Evolutionary conservation across 2,888 invertebrate genomes (phyloP), one percentile per base, ranked within the genome.

Genomic region (Clunio marinus): DNA sequence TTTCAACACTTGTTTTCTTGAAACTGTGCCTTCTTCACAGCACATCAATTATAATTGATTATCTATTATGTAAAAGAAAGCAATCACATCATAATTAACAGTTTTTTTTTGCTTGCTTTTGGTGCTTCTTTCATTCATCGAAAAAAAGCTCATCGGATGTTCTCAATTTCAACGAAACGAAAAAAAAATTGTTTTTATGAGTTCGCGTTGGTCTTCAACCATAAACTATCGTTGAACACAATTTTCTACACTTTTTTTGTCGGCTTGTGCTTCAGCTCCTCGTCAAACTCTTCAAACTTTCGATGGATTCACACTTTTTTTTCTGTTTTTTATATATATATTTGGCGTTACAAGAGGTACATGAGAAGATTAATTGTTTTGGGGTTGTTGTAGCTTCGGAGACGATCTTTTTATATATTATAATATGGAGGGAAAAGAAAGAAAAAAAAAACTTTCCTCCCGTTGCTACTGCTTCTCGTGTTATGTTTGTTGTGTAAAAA

Each of bases 1-100:
- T 24, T 22, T 24, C 17, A 3, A 5, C 22, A 5, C 46, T 46
- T 46, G 3, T 46, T 46, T 46, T n/a, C 46, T 46, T 15, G 46
- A 4, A 46, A 15, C 13, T 51, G 51, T 51, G 51, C 51, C 22
- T 51, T 5, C 51, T 22, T 51, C 22, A 20, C 17, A 51, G n/a
- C 51, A n/a, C 45, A 66, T 66, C 55, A 66, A 66, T 55, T 45
- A 55, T 55, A 41, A 62, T 62, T 51, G 55, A 66, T 66, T 66
- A 66, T 66, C 66, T 66, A 66, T 66, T 66, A 66, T 66, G 55
- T 66, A 66, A 66, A 65, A 28, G 46, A 66, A 55, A 66, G 55
- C 55, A 66, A 66, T 66, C 66, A 66, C 66, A 66, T 66, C 66
- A 66, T 66, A 66, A 66, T 66, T 66, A 66, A 46, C 66, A 66